Evolutionary conservation across 53 echinoderm and acorn worm genomes (phyloP), one percentile per base, ranked within the genome.

Genomic region (Patiria pectinifera): DNA sequence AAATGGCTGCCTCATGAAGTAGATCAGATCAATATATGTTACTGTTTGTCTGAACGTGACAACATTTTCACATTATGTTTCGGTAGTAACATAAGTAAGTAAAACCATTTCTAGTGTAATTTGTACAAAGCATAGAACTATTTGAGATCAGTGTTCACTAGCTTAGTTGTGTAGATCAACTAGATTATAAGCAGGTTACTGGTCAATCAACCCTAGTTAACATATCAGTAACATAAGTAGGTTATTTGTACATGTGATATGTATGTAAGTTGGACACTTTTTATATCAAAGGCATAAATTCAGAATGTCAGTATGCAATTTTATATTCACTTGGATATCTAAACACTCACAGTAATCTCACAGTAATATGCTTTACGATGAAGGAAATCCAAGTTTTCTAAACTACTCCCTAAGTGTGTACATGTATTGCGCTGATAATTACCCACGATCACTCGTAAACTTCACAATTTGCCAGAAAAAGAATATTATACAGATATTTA

Each of bases 201-300:
- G 12, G 24, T 61, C 35, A 78, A 60, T 78, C 48, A 75, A 62
- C 90, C 90, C 80, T 90, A 81, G 90, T 9, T 44, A 81, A 90
- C 81, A 90, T 90, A 90, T 90, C 90, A 90, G 21, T 24, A 80
- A 81, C 62, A 80, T 62, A 46, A 59, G 63, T 69, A 80, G 80
- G 13, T 63, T 90, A 90, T 81, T 90, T 90, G 90, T 90, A 87
- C 87, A 87, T 49, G 87, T 87, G 77, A 87, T 87, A 90, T 90
- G 79, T 90, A 90, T 90, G 80, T 90, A 90, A 90, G 80, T 81
- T 69, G 12, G 78, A 78, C 76, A 61, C 44, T 80, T 90, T 87
- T 81, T 90, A 80, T 90, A 90, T 90, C 48, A 90, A 74, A 81
- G 81, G 90, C 81, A 80, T 81, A 6, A 79, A 69, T 12, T 63